Conservation (phyloP, 2,888 invertebrate species). For the Drosophila gaucha region DNA sequence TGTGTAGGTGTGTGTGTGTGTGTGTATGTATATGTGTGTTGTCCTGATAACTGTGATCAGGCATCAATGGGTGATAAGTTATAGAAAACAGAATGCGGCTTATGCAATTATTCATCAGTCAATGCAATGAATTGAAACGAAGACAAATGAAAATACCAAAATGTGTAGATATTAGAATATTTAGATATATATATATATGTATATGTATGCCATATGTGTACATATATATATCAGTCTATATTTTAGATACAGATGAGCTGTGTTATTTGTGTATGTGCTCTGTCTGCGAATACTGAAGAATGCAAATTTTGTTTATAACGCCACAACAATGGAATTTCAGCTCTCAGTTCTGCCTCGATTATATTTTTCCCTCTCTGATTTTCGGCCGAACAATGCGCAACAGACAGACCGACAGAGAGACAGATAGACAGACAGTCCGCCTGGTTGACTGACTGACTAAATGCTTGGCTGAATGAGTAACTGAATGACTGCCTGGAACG, state of each 20-base stretch:
- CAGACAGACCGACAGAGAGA: constrained; percentile 6
- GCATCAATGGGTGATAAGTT: constrained; percentile 4
- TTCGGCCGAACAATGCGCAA: constrained; percentile 58
- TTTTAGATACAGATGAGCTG: constrained; percentile 3
- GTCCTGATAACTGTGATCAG: constrained; percentile 10
- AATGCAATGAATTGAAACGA: constrained; percentile 23
- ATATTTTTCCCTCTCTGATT: constrained; percentile 55
- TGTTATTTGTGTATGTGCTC: constrained; percentile 4
- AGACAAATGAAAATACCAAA: constrained; percentile 38
- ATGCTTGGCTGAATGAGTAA: constrained; percentile 63
- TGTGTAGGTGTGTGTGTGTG: neutral
- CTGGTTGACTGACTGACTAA: constrained; percentile 62
- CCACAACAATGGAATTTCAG: constrained; percentile 74
- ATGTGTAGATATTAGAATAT: constrained; percentile 4
- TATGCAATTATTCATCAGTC: constrained; percentile 5
- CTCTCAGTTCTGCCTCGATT: constrained; percentile 53
- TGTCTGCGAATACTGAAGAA: constrained; percentile 49
- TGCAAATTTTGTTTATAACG: constrained; percentile 78
- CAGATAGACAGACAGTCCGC: constrained; percentile 32
- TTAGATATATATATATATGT: neutral
- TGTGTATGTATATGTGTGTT: neutral
- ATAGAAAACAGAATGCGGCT: constrained; percentile 7
- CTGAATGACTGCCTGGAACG: constrained; percentile 53
- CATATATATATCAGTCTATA: neutral
- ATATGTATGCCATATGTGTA: neutral